Evolutionary conservation across 2,888 invertebrate genomes (phyloP).

Genomic region (Metacarcinus magister): DNA sequence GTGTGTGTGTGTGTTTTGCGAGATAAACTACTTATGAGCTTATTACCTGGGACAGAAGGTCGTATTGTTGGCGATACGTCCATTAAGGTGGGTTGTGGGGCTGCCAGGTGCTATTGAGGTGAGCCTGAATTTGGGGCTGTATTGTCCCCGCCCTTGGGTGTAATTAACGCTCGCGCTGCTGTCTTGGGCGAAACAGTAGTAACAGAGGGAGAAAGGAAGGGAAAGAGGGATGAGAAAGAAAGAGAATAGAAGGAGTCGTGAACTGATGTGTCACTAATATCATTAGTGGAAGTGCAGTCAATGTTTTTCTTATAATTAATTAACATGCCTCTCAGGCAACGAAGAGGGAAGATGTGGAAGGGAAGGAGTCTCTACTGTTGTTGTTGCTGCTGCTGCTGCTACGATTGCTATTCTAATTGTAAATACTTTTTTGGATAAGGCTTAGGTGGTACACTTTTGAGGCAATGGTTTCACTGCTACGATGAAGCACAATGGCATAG

Average conservation of each 20-base stretch:
- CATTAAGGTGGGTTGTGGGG: not conserved
- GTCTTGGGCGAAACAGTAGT: not conserved
- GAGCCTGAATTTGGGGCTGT: not conserved
- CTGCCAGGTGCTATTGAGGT: not conserved
- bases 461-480: not conserved
- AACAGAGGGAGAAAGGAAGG: not conserved
- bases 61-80: not conserved
- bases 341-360: not conserved
- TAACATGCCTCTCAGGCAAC: not conserved
- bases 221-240: slow-evolving; percentile 1
- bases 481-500: not conserved
- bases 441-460: not conserved
- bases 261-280: not conserved
- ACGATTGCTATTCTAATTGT: not conserved
- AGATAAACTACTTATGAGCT: not conserved
- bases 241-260: not conserved
- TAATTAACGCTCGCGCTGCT: not conserved
- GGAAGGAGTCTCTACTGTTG: not conserved
- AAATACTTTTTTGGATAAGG: not conserved
- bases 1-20: not conserved
- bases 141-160: slow-evolving; percentile 2
- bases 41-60: not conserved
- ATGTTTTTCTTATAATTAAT: not conserved
- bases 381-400: not conserved
- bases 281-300: not conserved